Evolutionary conservation across 2,113 vertebrate species (phyloP), one percentile per base, ranked within the genome.

Genomic region (Tenebrosternarchus preto): DNA sequence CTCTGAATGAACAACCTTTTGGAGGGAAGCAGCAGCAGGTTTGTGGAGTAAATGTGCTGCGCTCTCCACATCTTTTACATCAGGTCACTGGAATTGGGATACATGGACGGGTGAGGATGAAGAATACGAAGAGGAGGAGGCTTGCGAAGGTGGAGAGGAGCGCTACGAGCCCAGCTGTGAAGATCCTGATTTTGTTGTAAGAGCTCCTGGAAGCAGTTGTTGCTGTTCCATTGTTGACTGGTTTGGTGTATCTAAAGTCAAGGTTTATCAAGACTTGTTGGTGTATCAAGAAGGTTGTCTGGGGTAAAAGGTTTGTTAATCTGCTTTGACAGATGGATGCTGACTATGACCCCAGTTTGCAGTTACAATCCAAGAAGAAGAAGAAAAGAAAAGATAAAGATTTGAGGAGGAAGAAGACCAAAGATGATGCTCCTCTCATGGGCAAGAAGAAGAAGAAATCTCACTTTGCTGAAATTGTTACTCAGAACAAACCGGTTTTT

Each of bases 11-110:
- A 36, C 50, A 20, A 33, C n/a, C n/a, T 29, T 77, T 50, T 15
- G n/a, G 5, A 59, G 36, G 22, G 5, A 7, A 19, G 5, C 0
- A 39, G 8, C 33, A 12, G 2, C 15, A 15, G 50, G 19, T 36
- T 19, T 24, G 20, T 3, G 29, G 36, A 43, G 50, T 1, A 15
- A n/a, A n/a, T 20, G 12, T 3, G 2, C 25, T 24, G 33, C 33
- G 1, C 19, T 25, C 22, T 31, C 8, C 29, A 19, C 25, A 17
- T 77, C 2, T 76, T 59, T 76, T 82, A 3, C 59, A 20, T 57
- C 88, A 98, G 96, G 92, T 12, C 91, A 92, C 36, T 97, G 95
- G 96, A 96, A 98, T 87, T 97, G 96, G 96, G 96, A 97, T 84
- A 90, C 77, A 0, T 96, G 95, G 95, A 92, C 87, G 0, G 94